These are phyloP conservation scores for Nomada ferruginata DNA, from an alignment of 2,888 invertebrate species.

Conservation along the genomic window DNA sequence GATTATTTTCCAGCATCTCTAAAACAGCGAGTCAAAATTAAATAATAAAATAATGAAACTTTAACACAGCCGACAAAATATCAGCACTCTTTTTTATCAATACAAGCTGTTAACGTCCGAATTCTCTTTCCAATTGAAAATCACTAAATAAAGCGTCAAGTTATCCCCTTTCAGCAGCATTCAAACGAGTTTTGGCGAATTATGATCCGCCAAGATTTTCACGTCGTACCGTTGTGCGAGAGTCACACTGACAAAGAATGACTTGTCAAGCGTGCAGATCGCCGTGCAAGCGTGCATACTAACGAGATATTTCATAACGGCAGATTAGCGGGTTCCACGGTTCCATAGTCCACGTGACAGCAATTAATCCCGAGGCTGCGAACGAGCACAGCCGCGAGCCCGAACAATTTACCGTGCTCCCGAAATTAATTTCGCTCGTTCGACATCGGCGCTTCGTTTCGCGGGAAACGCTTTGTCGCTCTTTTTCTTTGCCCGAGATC, in stretches of 20 bases:
- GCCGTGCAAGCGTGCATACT: conserved; percentile 44
- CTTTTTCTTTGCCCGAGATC: not conserved
- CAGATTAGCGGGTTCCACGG: conserved; percentile 59
- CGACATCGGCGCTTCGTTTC: conserved; percentile 22
- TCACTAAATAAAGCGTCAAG: too few relatives aligned
- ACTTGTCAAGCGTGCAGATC: not conserved
- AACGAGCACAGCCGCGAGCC: conserved; percentile 35
- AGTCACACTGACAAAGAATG: not conserved
- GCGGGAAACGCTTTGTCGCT: conserved; percentile 16
- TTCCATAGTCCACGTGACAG: conserved; percentile 59
- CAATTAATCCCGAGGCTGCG: conserved; percentile 62
- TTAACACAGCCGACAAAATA: too few relatives aligned
- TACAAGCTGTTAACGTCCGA: too few relatives aligned
- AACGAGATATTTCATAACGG: conserved; percentile 70
- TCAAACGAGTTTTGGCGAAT: too few relatives aligned
- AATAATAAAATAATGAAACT: too few relatives aligned
- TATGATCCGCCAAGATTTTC: too few relatives aligned
- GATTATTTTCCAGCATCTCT: too few relatives aligned
- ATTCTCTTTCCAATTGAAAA: too few relatives aligned
- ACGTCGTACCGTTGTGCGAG: not conserved
- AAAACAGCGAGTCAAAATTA: too few relatives aligned
- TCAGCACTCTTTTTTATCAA: too few relatives aligned
- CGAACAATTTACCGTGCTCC: conserved; percentile 55
- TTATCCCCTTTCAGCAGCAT: too few relatives aligned
- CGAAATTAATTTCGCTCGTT: conserved; percentile 60